Evolutionary conservation across 2,113 vertebrate genomes (phyloP).

Genomic region (Crotalus horridus): DNA sequence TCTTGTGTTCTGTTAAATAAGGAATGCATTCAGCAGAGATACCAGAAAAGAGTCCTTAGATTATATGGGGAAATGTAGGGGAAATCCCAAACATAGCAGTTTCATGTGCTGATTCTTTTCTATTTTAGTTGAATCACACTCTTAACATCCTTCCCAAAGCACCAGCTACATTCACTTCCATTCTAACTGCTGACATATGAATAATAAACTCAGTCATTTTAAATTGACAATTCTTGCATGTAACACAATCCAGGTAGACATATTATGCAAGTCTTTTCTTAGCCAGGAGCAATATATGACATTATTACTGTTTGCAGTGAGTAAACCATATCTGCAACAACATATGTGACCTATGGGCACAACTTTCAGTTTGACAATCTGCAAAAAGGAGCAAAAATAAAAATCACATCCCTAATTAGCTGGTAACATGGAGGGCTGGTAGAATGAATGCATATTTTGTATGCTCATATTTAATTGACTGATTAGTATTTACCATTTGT

Average conservation of each 20-base stretch:
- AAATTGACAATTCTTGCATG: not conserved
- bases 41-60: not conserved
- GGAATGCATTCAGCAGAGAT: not conserved
- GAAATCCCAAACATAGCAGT: not conserved
- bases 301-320: not conserved
- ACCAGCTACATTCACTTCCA: not conserved
- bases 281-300: not conserved
- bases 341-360: not conserved
- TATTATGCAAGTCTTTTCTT: not conserved
- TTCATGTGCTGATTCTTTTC: not conserved
- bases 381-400: not conserved
- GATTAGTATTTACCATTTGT: not conserved
- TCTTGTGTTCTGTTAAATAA: not conserved
- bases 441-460: not conserved
- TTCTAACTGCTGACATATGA: not conserved
- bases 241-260: not conserved
- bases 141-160: not conserved
- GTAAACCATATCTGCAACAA: not conserved
- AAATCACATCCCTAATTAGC: not conserved
- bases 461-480: not conserved
- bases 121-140: not conserved
- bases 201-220: not conserved
- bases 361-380: not conserved
- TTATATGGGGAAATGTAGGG: not conserved
- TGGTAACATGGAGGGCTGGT: not conserved